Percentiles rank a stretch among this genome's conserved stretches.
Evolutionary conservation across 2,888 invertebrate genomes (phyloP).

Genomic region (Ichneumon xanthorius): DNA sequence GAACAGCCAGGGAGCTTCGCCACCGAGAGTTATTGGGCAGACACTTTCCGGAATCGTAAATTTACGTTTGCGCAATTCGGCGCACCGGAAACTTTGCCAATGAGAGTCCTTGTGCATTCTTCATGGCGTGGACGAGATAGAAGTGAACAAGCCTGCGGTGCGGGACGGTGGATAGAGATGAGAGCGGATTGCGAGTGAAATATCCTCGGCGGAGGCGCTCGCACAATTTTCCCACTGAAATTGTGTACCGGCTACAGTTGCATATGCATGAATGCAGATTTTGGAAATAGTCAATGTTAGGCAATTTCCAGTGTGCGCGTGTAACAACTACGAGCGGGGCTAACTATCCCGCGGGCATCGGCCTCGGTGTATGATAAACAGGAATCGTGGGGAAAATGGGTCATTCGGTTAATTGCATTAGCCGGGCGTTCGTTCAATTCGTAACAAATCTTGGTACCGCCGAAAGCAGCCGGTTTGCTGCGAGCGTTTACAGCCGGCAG

Average conservation of each 20-base stretch:
- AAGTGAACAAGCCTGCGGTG: conserved; percentile 24
- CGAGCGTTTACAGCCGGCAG: background rate
- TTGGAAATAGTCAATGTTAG: conserved; percentile 66
- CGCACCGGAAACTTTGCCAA: conserved; percentile 64
- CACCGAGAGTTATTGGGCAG: conserved; percentile 57
- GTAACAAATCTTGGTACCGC: background rate
- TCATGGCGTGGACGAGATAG: conserved; percentile 29
- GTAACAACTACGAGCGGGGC: conserved; percentile 22
- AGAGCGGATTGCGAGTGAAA: conserved; percentile 44
- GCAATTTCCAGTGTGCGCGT: conserved; percentile 53
- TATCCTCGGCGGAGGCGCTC: conserved; percentile 54
- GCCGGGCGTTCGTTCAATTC: background rate
- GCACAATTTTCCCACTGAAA: conserved; percentile 65
- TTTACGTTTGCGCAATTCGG: conserved; percentile 65
- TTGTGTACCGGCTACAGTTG: conserved; percentile 59
- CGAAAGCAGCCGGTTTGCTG: background rate
- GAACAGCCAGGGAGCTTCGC: conserved; percentile 25
- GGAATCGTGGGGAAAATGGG: conserved; percentile 49
- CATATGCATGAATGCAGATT: conserved; percentile 68
- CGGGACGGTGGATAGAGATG: conserved; percentile 31
- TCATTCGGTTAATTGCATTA: conserved; percentile 62
- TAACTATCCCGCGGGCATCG: conserved; percentile 13
- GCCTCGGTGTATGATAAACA: conserved; percentile 24
- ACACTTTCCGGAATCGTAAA: conserved; percentile 64
- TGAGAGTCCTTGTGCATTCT: conserved; percentile 59